phyloP scores from a whole-genome alignment of 2,113 vertebrate genomes.

The Delphinapterus leucas region DNA sequence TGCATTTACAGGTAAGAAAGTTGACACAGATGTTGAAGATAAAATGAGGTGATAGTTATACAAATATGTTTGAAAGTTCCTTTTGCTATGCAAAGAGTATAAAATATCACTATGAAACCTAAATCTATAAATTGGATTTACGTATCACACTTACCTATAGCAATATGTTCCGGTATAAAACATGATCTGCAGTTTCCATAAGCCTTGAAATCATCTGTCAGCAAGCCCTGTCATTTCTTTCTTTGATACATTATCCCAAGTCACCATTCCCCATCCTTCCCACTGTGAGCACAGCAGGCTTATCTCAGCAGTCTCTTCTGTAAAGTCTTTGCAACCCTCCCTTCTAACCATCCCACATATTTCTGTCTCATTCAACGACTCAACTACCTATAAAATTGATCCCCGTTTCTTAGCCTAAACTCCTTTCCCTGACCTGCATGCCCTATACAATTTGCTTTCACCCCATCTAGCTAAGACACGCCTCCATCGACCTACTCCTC shows the following conservation, averaged over 20 bases:
- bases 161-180: not conserved
- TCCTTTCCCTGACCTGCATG: not conserved
- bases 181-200: not conserved
- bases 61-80: not conserved
- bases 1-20: not conserved
- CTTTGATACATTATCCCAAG: not conserved
- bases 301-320: not conserved
- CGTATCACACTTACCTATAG: not conserved
- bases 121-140: not conserved
- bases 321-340: not conserved
- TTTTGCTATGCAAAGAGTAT: not conserved
- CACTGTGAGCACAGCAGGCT: not conserved
- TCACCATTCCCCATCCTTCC: not conserved
- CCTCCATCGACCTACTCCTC: not conserved
- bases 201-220: not conserved
- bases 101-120: conserved; percentile 11
- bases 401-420: not conserved
- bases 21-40: not conserved
- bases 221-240: not conserved
- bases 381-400: not conserved
- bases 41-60: not conserved
- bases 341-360: not conserved
- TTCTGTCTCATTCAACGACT: not conserved
- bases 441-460: not conserved
- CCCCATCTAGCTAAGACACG: not conserved